Percentiles rank a stretch among this genome's conserved stretches.
These are phyloP conservation scores for Bombus confusus DNA, from an alignment of 1,140 invertebrate genomes.

Conservation along the genomic window DNA sequence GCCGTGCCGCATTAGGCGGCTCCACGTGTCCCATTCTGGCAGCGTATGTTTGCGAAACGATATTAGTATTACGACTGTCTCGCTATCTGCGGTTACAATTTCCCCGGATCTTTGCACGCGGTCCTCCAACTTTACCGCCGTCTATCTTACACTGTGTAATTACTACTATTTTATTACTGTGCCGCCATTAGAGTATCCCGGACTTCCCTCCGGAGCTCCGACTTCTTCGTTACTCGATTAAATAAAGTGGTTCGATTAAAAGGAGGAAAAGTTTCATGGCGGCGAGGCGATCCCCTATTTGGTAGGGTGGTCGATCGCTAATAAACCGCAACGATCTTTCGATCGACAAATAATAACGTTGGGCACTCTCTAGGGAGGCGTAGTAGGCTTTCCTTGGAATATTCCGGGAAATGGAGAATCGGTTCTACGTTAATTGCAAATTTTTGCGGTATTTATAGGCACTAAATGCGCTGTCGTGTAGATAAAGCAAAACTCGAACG, in stretches of 20 bases:
- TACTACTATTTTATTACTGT: slow-evolving; percentile 25
- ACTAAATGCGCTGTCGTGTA: background rate
- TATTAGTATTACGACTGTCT: slow-evolving; percentile 54
- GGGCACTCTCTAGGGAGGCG: background rate
- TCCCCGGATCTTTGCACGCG: slow-evolving; percentile 25
- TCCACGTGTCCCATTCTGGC: slow-evolving; percentile 44
- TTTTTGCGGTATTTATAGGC: background rate
- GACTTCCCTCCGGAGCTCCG: too few species aligned
- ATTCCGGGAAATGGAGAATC: background rate
- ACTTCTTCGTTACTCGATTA: slow-evolving; percentile 25
- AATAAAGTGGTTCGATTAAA: slow-evolving; percentile 22
- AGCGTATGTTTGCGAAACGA: slow-evolving; percentile 51
- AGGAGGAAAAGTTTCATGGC: background rate
- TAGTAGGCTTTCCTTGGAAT: background rate
- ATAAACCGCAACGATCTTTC: background rate
- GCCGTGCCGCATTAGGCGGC: slow-evolving; percentile 46
- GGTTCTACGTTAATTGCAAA: background rate
- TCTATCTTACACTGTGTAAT: slow-evolving; percentile 26
- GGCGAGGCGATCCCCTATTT: background rate
- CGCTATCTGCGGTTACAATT: slow-evolving; percentile 50
- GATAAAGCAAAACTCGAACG: background rate
- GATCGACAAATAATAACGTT: slow-evolving; percentile 1
- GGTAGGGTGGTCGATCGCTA: background rate
- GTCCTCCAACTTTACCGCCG: slow-evolving; percentile 11
- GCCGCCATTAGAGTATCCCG: background rate